Base-by-base conservation (phyloP, 2,888 invertebrate species). In the Ptycholaimellus sp. region DNA sequence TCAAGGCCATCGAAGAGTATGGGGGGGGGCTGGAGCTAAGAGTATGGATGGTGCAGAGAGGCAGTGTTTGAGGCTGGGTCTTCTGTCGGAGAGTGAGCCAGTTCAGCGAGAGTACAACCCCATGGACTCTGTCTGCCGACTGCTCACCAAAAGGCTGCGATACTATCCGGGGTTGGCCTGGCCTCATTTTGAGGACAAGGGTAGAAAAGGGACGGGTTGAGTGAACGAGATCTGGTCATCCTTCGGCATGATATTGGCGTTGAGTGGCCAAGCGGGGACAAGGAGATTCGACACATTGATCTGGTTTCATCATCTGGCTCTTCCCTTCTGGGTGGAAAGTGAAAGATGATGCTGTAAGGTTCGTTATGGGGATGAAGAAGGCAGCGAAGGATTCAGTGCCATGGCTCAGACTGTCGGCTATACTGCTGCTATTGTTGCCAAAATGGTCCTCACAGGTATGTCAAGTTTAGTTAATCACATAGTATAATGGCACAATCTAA, bases 371-470 rank as follows among this genome's bases (percentile, higher is more conserved):
- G 83, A 96, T 48, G 93, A 93, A 0, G 64, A 67, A 16, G 51
- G 59, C 6, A 46, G 57, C 38, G 49, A 48, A 34, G 76, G 77
- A 1, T 80, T 81, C 60, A 85, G 90, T 0, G 96, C 96, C 20
- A 99, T 96, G 96, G 77, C 82, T 1, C 72, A 76, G 52, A 78
- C 80, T 7, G 83, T 85, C 7, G 83, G 83, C 18, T 81, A 73
- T 64, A 93, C 76, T 1, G 75, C 85, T 5, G 96, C 82, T 17
- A 93, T 96, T 49, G 85, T 90, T 2, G 74, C 83, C 1, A 85
- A 85, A 63, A 99, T 96, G 96, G 71, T 96, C 42, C 66, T 96
- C 13, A 83, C 87, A 60, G 90, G 87, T 79, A 20, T 7, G 44
- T 38, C 21, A 3, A 18, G 25, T 6, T 29, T 4, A 5, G 29